Base-by-base conservation (phyloP, 2,113 vertebrate genomes). In the Microcebus lehilahytsara region DNA sequence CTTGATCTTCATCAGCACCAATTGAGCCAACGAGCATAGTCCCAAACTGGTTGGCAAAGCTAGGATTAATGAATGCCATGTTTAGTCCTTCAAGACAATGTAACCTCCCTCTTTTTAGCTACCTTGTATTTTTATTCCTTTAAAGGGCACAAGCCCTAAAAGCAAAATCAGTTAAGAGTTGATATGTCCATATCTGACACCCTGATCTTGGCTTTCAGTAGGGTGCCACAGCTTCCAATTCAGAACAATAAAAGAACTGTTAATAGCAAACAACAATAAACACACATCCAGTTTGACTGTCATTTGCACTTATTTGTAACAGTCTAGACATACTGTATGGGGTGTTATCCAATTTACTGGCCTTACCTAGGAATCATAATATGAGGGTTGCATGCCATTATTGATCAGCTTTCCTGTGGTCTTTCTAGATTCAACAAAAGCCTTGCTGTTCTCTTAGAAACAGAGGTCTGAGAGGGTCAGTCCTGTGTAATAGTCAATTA, bases 251-350 rank as follows among this genome's bases (percentile, higher is more conserved):
- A 3, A 19, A 20, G 69, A 98, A 96, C 79, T 30, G 30, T 81
- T 96, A 97, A 96, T 92, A 98, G 71, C 77, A 96, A 96, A 9
- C 46, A 46, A 46, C 7, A 46, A 42, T 42, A 42, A 9, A 46
- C 46, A 46, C 46, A 95, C 93, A 92, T 92, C 72, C 85, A 96
- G 80, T 96, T 90, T 85, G 34, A 81, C 96, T 97, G 78, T 97
- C 64, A 95, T 97, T 98, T 96, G 88, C 86, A 98, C 77, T 95
- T 97, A 80, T 97, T 85, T 98, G 77, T 96, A 96, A 96, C 92
- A 83, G 96, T 98, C 92, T 93, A 97, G 97, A 96, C 89, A 96
- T 91, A 93, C 94, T 89, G 34, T 96, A 86, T 46, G 37, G 95
- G 87, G 96, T 93, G 97, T 96, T 98, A 98, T 84, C n/a, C 88